Evolutionary conservation across 1,140 invertebrate species (phyloP).

Genomic region (Xylocopa sonorina): DNA sequence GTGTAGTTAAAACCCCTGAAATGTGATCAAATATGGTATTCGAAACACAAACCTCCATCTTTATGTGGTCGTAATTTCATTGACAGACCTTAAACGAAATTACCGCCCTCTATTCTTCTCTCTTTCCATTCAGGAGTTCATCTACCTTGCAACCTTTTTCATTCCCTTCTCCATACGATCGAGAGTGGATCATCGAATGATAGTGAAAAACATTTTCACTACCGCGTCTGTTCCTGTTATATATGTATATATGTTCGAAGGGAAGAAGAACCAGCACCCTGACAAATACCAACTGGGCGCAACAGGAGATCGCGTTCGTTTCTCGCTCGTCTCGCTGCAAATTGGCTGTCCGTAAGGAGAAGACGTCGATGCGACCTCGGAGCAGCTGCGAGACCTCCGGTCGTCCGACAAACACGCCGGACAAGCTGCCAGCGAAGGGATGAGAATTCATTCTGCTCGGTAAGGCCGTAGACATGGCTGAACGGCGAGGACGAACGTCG

Average conservation of each 20-base stretch:
- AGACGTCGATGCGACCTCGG: neutral
- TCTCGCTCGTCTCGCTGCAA: neutral
- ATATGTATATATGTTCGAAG: too few species aligned
- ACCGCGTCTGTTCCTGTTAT: neutral
- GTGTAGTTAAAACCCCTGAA: too few species aligned
- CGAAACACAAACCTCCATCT: neutral
- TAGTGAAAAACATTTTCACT: neutral
- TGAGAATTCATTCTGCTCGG: slow-evolving; percentile 8
- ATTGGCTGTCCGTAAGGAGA: slow-evolving; percentile 9
- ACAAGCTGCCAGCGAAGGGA: neutral
- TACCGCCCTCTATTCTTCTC: neutral
- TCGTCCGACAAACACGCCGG: slow-evolving; percentile 2
- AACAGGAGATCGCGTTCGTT: slow-evolving; percentile 1
- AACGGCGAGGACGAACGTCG: neutral
- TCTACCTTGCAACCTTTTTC: neutral
- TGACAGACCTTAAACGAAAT: neutral
- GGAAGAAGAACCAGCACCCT: neutral
- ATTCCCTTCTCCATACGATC: neutral
- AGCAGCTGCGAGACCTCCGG: neutral
- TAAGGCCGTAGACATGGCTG: neutral
- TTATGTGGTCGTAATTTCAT: neutral
- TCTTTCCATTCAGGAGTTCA: neutral
- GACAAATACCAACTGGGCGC: neutral
- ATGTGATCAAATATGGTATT: neutral
- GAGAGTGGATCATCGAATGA: neutral